Evolutionary conservation across 2,888 invertebrate genomes (phyloP), one percentile per base, ranked within the genome.

Genomic region (Byasa hedistus): DNA sequence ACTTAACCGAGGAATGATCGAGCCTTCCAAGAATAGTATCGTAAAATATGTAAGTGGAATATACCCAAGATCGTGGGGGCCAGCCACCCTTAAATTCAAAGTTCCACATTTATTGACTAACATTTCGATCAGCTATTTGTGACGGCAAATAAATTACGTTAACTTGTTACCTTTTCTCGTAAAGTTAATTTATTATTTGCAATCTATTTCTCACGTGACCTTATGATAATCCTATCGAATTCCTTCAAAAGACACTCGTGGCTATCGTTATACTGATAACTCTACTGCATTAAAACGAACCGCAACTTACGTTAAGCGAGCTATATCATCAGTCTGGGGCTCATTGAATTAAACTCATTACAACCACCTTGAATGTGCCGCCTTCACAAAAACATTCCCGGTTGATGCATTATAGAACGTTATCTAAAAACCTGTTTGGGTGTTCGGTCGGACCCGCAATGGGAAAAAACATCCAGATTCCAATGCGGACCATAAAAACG

Each of bases 391-490:
- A 91, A 89, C 86, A 78, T 75, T 83, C 77, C 84, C 80, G 79
- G 82, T 85, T 91, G 91, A 91, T 91, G 89, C 90, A 91, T 91
- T 91, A 86, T 89, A 80, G 86, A 84, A 85, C 88, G 88, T 89
- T 91, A 90, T 90, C 91, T 89, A 86, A 90, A 89, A 91, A 91
- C 91, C 90, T 84, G 91, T 91, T 91, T 86, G 83, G 87, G 83
- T 82, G 82, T 85, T 82, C 84, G 83, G 86, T 84, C 84, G 85
- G 83, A 80, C 81, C 83, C 76, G 80, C 81, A 82, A 84, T 87
- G 87, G 86, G 85, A 85, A 90, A 91, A 90, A 87, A 80, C 79
- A 83, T 79, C 86, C 86, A 89, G 89, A 91, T 91, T 91, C 91
- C 91, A 81, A 88, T 84, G 89, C 85, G 83, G 84, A 84, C 88